These are phyloP conservation scores for Nymphicus hollandicus DNA, from an alignment of 2,113 vertebrate species.

Conservation along the genomic window DNA sequence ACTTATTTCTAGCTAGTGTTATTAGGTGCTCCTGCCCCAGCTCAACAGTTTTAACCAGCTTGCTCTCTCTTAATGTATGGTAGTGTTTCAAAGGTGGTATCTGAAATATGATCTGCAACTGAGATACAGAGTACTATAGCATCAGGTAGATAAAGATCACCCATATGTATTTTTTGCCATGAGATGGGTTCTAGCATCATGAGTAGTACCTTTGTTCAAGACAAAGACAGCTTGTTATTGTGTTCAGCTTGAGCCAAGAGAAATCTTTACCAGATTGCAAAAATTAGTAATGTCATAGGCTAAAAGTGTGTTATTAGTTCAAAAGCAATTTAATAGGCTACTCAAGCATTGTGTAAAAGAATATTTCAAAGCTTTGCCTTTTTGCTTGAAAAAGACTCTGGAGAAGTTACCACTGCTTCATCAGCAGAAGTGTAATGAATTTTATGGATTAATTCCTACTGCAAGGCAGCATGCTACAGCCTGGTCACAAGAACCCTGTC, in stretches of 20 bases:
- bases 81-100: neutral
- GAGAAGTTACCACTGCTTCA: neutral
- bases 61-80: neutral
- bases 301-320: neutral
- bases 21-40: neutral
- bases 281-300: neutral
- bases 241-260: neutral
- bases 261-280: neutral
- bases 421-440: constrained; percentile 1
- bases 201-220: neutral
- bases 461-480: neutral
- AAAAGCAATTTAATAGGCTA: neutral
- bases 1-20: neutral
- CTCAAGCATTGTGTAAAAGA: neutral
- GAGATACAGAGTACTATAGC: neutral
- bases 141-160: neutral
- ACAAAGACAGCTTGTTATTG: neutral
- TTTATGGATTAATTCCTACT: neutral
- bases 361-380: neutral
- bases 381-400: neutral
- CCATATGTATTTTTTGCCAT: neutral
- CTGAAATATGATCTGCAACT: neutral
- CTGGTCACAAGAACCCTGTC: neutral
- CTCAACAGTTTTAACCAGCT: neutral
- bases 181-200: neutral